These are phyloP conservation scores for Entomobrya multifasciata DNA, from an alignment of 2,888 invertebrate genomes.

Conservation along the genomic window DNA sequence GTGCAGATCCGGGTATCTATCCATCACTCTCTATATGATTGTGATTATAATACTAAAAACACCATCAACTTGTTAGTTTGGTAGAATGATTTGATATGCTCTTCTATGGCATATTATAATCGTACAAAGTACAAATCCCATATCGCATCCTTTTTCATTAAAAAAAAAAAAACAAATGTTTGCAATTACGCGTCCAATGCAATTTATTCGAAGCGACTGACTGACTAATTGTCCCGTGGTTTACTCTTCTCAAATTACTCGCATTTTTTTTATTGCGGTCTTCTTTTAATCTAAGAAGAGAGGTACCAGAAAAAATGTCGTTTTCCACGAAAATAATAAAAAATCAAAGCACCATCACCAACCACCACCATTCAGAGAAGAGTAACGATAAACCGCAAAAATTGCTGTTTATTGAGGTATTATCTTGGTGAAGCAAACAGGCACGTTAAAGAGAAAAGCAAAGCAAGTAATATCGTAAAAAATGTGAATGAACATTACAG, in stretches of 20 bases:
- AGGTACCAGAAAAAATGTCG: neutral
- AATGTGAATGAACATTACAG: neutral
- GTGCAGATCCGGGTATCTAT: too few species aligned
- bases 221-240: neutral
- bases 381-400: neutral
- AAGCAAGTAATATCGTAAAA: neutral
- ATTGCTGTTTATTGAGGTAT: conserved; percentile 2
- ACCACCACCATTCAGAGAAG: too few species aligned
- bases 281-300: too few species aligned
- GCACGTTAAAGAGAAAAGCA: neutral
- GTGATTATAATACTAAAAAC: too few species aligned
- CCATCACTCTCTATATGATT: too few species aligned
- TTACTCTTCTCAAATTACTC: conserved; percentile 45
- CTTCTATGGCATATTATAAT: too few species aligned
- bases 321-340: neutral
- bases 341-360: neutral
- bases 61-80: too few species aligned
- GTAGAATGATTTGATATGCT: too few species aligned
- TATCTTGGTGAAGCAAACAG: neutral
- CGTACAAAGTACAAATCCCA: too few species aligned
- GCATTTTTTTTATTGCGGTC: conserved; percentile 6
- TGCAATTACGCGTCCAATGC: neutral
- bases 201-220: too few species aligned
- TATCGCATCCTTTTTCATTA: neutral
- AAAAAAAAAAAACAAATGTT: neutral